Base-by-base conservation (phyloP, 92 coral and sea anemone species). In the Bergia sp. region DNA sequence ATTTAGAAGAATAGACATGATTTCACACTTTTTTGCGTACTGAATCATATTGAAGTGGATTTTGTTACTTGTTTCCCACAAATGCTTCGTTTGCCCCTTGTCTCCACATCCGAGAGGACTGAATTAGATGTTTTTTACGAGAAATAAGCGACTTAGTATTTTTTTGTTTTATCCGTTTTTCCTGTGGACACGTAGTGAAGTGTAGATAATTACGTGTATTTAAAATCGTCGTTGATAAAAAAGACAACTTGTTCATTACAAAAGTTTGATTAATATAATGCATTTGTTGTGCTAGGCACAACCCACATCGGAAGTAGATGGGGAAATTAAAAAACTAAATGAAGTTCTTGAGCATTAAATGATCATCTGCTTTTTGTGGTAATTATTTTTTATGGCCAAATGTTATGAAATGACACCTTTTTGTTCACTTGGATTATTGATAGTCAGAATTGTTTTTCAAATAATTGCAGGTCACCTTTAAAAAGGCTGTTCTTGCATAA, bases 11-110 rank as follows among this genome's bases (percentile, higher is more conserved):
- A 83, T 36, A 45, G 29, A 55, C 79, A 74, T 11, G 67, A 47
- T 45, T 71, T 84, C 87, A 71, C 87, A 84, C 69, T 66, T 65
- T 76, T 39, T 40, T 82, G 86, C 41, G 6, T 44, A 0, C 50
- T 3, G 12, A 82, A 66, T 7, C 36, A 58, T 23, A 61, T 18
- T 64, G 40, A 84, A 84, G 87, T 84, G 64, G 77, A 5, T 69
- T 1, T 11, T 76, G 38, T 53, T 71, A 79, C 83, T 39, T 29
- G 66, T 10, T n/a, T 65, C 20, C 6, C 3, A 37, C 47, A 44
- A 76, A 3, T n/a, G 23, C 20, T 67, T 67, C 20, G 37, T 0
- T 20, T 20, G 1, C 0, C 0, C 0, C 57, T 5, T 10, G 6
- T 10, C 13, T 9, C 6, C 39, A 3, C 2, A 80, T 13, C 43